Percentiles rank a stretch among this genome's conserved stretches.
phyloP scores from a whole-genome alignment of 37 sponge, comb jelly and placozoan genomes.

The Axinella damicornis region DNA sequence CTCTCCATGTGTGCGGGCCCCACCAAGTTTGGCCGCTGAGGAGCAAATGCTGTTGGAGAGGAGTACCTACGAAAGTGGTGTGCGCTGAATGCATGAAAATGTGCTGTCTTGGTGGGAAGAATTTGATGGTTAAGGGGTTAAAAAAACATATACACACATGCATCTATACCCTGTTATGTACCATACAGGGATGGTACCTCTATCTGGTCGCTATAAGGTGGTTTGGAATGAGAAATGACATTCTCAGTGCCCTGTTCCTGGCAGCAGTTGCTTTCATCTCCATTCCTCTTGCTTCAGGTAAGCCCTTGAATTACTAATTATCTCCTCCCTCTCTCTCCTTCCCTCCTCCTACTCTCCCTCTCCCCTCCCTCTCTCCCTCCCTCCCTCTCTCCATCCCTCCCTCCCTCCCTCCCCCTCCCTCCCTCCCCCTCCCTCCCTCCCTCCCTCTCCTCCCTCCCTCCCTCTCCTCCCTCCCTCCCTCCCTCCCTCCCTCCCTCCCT shows the following conservation, averaged over 20 bases:
- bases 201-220: slow-evolving; percentile 62
- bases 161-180: no score
- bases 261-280: slow-evolving; percentile 45
- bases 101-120: no score
- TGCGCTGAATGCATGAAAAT: no score
- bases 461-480: background rate
- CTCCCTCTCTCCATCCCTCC: background rate
- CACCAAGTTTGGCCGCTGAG: no score
- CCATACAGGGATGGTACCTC: slow-evolving; percentile 63
- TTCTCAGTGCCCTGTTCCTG: slow-evolving; percentile 51
- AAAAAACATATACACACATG: no score
- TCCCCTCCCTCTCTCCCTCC: background rate
- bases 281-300: slow-evolving; percentile 31
- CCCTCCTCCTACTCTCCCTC: background rate
- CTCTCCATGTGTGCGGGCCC: no score
- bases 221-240: slow-evolving; percentile 75
- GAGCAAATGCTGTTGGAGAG: no score
- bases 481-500: background rate
- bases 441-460: background rate
- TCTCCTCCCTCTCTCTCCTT: no score
- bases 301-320: no score
- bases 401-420: background rate
- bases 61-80: no score
- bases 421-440: background rate
- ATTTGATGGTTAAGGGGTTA: no score